A percentile compares a stretch with the other conserved stretches of the same genome.
Evolutionary conservation across 1,140 invertebrate species (phyloP).

Genomic region (Saccostrea echinata): DNA sequence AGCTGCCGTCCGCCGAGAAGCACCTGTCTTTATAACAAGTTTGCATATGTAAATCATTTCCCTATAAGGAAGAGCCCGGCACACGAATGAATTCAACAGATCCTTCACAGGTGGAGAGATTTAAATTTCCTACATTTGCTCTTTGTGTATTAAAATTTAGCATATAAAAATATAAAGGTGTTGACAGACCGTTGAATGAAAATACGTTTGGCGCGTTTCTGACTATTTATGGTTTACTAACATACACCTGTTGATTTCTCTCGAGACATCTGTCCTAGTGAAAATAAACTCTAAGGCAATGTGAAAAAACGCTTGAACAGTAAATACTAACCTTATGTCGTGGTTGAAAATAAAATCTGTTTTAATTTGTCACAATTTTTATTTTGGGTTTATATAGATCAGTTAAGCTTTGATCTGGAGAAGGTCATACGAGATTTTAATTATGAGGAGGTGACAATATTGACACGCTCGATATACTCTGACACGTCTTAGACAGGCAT

Average conservation of each 20-base stretch:
- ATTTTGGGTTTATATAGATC: background rate
- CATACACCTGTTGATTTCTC: conserved; percentile 37
- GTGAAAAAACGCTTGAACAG: background rate
- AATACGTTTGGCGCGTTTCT: background rate
- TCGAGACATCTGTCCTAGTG: conserved; percentile 18
- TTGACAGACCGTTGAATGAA: background rate
- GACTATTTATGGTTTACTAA: conserved; percentile 2
- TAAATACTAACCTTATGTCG: conserved; percentile 35
- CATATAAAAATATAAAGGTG: conserved; percentile 36
- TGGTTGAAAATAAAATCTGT: background rate
- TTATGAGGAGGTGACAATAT: background rate
- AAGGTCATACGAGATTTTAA: background rate
- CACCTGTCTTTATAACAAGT: conserved; percentile 55
- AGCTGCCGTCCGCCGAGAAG: conserved; percentile 55
- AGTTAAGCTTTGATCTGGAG: background rate
- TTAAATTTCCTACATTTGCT: conserved; percentile 6
- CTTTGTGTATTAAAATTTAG: conserved; percentile 27
- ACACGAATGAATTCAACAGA: conserved; percentile 56
- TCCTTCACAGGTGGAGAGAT: conserved; percentile 34
- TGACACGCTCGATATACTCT: background rate
- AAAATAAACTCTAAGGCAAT: conserved; percentile 9
- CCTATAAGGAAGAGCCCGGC: conserved; percentile 53
- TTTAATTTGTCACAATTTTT: background rate
- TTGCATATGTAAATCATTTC: conserved; percentile 61
- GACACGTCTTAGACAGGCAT: background rate